phyloP scores from a whole-genome alignment of 2,888 invertebrate species.

The Chironomus tentans region DNA sequence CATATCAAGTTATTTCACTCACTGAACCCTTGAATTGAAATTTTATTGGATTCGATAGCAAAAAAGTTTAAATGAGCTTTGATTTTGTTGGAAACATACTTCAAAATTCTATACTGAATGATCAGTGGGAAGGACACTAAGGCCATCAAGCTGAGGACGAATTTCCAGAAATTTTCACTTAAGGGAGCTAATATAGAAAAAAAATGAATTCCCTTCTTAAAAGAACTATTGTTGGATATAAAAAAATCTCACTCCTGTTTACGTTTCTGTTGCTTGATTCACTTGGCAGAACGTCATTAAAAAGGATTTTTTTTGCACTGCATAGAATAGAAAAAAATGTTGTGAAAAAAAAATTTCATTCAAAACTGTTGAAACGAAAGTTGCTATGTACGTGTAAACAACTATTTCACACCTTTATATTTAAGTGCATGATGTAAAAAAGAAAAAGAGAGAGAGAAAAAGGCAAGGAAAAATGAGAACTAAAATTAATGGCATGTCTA shows the following conservation, averaged over 20 bases:
- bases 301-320: neutral
- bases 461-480: neutral
- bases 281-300: neutral
- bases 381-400: slow-evolving; percentile 1
- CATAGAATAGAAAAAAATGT: neutral
- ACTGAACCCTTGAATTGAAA: neutral
- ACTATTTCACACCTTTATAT: neutral
- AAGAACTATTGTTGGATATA: no score
- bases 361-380: neutral
- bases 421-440: neutral
- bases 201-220: no score
- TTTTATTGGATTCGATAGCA: no score
- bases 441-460: neutral
- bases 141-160: no score
- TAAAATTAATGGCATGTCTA: slow-evolving; percentile 2
- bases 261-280: neutral
- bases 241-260: neutral
- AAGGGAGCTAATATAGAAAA: no score
- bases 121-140: no score
- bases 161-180: no score
- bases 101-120: no score
- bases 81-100: no score
- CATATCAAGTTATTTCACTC: neutral
- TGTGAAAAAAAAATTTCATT: neutral
- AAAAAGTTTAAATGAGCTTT: no score